Base-by-base conservation (phyloP, 2,888 invertebrate species). In the Drosophila setosimentum region DNA sequence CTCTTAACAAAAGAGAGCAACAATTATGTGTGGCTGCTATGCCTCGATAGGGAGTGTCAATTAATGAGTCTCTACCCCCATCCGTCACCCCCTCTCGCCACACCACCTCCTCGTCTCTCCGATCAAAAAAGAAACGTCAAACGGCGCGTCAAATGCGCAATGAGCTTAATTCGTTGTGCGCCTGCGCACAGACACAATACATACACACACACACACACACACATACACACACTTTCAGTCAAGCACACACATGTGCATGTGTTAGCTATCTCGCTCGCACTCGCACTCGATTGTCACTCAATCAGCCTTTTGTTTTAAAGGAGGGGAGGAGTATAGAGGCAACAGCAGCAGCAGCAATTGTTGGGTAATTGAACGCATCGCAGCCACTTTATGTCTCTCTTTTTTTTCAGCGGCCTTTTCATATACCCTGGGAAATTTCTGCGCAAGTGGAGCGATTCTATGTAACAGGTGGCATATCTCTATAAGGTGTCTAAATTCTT, bases 111-210 rank as follows among this genome's bases (percentile, higher is more conserved):
- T 62, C 51, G 59, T 49, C 49, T 73, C 53, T 37, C 69, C 55
- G 54, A 51, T 48, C 62, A 83, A 87, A 91, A 87, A 79, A 87
- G 78, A 81, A 91, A 87, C 87, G 89, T 85, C 91, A 91, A 91
- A 81, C 82, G 67, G 79, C 86, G 85, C 90, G 86, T 91, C 86
- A 91, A 91, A 91, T 92, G 91, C 82, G 90, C 90, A 91, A 87
- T 87, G 90, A 87, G 90, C 91, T 87, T 90, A 83, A 84, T 87
- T 87, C 80, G 76, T 69, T 75, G 65, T 66, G 74, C 88, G 85
- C 82, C 55, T 78, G 83, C 87, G 75, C 68, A 54, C 68, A 45
- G 13, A 13, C 13, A 45, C 45, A 45, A 59, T 33, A 33, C 32
- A 13, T 4, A 73, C 59, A 45, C 49, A 45, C 49, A 30, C n/a